Evolutionary conservation across 1,140 invertebrate species (phyloP).

Genomic region (Drosophila paulistorum): DNA sequence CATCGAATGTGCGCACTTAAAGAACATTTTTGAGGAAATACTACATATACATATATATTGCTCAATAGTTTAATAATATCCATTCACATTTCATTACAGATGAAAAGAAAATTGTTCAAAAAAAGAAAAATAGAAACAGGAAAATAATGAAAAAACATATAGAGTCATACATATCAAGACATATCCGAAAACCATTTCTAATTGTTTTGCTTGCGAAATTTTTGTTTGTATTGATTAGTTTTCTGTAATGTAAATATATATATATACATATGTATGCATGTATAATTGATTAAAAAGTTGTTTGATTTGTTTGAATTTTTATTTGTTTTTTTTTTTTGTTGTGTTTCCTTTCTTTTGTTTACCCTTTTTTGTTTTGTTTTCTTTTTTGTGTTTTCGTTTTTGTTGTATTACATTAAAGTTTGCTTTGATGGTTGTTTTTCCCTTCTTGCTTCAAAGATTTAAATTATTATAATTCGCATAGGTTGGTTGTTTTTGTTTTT

Average conservation of each 20-base stretch:
- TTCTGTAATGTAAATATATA: conserved; percentile 28
- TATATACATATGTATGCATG: not conserved
- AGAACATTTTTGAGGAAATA: not conserved
- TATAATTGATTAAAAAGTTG: conserved; percentile 59
- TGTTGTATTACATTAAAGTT: conserved; percentile 41
- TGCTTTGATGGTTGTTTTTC: conserved; percentile 24
- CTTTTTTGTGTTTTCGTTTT: conserved; percentile 1
- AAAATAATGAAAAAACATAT: too few relatives aligned
- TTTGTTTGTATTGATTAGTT: conserved; percentile 3
- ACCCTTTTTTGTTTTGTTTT: conserved; percentile 19
- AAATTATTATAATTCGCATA: conserved; percentile 71
- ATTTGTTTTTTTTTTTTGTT: conserved; percentile 45
- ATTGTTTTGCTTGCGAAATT: not conserved
- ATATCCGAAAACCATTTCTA: too few relatives aligned
- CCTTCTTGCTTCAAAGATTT: conserved; percentile 45
- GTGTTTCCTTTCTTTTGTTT: conserved; percentile 13
- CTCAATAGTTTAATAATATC: not conserved
- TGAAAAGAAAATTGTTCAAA: too few relatives aligned
- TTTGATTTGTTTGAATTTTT: conserved; percentile 39
- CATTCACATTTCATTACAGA: too few relatives aligned
- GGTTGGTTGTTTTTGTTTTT: conserved; percentile 26
- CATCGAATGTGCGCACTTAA: not conserved
- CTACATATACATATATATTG: not conserved
- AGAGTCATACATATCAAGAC: too few relatives aligned
- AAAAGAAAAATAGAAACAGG: too few relatives aligned